phyloP scores from a whole-genome alignment of 2,888 invertebrate species.

The Lasioglossum vierecki region DNA sequence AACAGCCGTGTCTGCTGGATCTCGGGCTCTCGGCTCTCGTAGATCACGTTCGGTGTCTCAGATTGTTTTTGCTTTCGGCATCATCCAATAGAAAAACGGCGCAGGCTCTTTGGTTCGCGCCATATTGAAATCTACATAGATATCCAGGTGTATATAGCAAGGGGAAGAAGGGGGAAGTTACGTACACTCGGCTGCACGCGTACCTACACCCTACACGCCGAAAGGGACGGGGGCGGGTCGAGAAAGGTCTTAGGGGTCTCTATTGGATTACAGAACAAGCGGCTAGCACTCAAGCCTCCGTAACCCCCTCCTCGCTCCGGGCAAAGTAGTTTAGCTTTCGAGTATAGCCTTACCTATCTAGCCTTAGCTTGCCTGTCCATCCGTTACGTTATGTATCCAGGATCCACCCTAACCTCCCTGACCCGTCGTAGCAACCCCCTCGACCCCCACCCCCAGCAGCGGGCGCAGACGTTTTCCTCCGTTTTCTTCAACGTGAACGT shows the following conservation, averaged over 20 bases:
- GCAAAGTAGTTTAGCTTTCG: conserved; percentile 77
- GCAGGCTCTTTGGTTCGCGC: conserved; percentile 50
- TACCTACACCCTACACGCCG: conserved; percentile 60
- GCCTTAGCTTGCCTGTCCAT: conserved; percentile 76
- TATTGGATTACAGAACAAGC: conserved; percentile 80
- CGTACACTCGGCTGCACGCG: conserved; percentile 54
- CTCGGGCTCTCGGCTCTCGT: background rate
- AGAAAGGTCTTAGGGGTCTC: conserved; percentile 77
- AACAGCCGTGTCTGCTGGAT: background rate
- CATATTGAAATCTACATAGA: conserved; percentile 76
- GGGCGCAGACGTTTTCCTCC: conserved; percentile 5
- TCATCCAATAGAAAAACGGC: conserved; percentile 29
- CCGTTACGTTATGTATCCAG: conserved; percentile 75
- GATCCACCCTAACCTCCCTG: conserved; percentile 69
- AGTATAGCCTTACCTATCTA: conserved; percentile 76
- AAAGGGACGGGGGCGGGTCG: conserved; percentile 37
- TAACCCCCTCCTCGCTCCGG: conserved; percentile 70
- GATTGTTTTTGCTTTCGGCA: conserved; percentile 46
- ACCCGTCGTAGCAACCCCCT: conserved; percentile 31
- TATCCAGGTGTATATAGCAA: conserved; percentile 53
- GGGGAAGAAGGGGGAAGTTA: background rate
- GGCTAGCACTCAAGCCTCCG: conserved; percentile 77
- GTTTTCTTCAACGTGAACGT: conserved; percentile 24
- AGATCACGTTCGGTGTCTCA: conserved; percentile 24
- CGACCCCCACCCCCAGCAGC: background rate